Conservation (phyloP, 92 coral and sea anemone genomes). For the Hydrozoanthus gracilis region DNA sequence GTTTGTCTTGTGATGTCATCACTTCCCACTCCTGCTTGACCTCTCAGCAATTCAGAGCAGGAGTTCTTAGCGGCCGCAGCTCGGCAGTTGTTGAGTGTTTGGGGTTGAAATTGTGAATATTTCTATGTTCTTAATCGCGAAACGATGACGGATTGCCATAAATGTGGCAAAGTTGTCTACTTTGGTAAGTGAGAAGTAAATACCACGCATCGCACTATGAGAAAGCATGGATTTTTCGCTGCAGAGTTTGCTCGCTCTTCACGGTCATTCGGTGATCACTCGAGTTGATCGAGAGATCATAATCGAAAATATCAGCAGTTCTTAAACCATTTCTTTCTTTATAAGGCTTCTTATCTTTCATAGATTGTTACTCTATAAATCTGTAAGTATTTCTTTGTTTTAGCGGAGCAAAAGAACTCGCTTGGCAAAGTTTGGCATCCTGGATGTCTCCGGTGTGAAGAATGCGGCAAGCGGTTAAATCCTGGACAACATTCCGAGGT, state of each 20-base stretch:
- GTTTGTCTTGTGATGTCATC: no score
- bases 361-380: neutral
- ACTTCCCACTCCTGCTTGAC: no score
- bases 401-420: conserved; percentile 97
- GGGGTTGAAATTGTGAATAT: neutral
- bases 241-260: neutral
- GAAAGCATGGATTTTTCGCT: neutral
- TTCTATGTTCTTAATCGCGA: neutral
- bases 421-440: conserved; percentile 99
- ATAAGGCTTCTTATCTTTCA: neutral
- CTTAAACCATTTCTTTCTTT: neutral
- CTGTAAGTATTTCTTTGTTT: neutral
- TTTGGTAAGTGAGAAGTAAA: conserved; percentile 82
- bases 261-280: neutral
- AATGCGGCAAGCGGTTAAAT: conserved; percentile 94
- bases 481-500: conserved; percentile 99
- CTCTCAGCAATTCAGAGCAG: no score
- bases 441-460: conserved; percentile 92
- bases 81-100: neutral
- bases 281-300: neutral
- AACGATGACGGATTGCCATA: conserved; percentile 92
- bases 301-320: neutral
- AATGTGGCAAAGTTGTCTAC: conserved; percentile 92
- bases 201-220: neutral
- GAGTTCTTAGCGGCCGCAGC: neutral